Evolutionary conservation across 2,113 vertebrate species (phyloP).

Genomic region (Lepisosteus osseus): DNA sequence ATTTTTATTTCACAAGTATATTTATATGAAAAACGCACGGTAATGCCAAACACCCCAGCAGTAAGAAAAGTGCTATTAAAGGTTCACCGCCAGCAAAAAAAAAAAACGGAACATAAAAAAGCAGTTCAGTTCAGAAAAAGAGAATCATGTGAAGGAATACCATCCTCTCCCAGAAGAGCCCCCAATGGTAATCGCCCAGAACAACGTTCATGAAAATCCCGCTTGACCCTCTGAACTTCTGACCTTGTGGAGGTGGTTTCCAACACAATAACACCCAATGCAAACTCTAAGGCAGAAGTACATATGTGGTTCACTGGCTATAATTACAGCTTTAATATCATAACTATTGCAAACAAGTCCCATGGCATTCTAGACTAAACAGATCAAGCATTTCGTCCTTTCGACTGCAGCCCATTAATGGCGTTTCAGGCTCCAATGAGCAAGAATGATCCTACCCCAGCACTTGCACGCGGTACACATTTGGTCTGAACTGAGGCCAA

Average conservation of each 20-base stretch:
- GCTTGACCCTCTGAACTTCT: constrained; percentile 61
- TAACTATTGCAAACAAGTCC: constrained; percentile 58
- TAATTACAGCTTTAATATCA: constrained; percentile 65
- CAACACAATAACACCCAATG: constrained; percentile 45
- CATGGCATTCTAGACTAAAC: constrained; percentile 48
- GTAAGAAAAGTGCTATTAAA: constrained; percentile 44
- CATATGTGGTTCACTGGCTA: constrained; percentile 61
- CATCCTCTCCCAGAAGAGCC: constrained; percentile 34
- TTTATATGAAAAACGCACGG: background rate
- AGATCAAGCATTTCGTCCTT: constrained; percentile 48
- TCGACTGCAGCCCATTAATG: constrained; percentile 54
- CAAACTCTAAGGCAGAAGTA: constrained; percentile 50
- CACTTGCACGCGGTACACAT: constrained; percentile 40
- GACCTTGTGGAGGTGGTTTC: constrained; percentile 57
- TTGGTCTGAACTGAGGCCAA: constrained; percentile 61
- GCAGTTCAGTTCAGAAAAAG: background rate
- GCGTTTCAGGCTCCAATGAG: constrained; percentile 63
- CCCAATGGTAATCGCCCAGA: constrained; percentile 34
- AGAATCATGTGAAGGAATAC: background rate
- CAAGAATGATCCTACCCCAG: constrained; percentile 57
- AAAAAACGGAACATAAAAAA: constrained; percentile 40
- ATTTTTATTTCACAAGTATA: too few species aligned
- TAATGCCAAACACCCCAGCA: constrained; percentile 35
- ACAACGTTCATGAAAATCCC: constrained; percentile 27
- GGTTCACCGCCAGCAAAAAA: constrained; percentile 37